These are phyloP conservation scores for Druceiella hillmani DNA, from an alignment of 2,888 invertebrate species.

Conservation along the genomic window DNA sequence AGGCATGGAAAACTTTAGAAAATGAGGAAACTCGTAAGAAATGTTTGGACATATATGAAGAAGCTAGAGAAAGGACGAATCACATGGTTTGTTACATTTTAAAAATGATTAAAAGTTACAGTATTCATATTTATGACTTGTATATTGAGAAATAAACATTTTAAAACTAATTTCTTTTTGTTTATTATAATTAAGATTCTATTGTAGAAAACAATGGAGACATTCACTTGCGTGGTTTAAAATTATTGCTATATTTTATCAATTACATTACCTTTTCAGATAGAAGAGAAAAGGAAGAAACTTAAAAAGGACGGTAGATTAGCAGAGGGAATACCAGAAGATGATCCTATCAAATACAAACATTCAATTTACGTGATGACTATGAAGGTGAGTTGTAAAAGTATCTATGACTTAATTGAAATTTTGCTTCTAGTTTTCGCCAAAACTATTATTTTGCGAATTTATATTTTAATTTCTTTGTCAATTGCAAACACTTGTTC, in stretches of 20 bases:
- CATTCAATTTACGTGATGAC: slow-evolving; percentile 98
- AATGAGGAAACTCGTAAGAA: slow-evolving; percentile 89
- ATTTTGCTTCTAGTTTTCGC: not conserved
- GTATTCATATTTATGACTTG: not conserved
- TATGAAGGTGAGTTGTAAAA: slow-evolving; percentile 73
- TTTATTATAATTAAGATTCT: too few species aligned
- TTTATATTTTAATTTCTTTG: too few species aligned
- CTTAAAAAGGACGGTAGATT: slow-evolving; percentile 84
- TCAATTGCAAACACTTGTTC: too few species aligned
- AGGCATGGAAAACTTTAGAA: slow-evolving; percentile 93
- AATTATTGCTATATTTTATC: too few species aligned
- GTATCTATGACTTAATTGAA: slow-evolving; percentile 3
- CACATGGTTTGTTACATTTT: slow-evolving; percentile 64
- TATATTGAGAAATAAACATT: slow-evolving; percentile 4
- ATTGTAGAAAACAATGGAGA: too few species aligned
- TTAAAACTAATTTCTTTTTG: too few species aligned
- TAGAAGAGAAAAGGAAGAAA: slow-evolving; percentile 90
- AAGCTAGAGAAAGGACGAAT: slow-evolving; percentile 92
- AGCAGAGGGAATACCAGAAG: slow-evolving; percentile 74
- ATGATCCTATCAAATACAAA: slow-evolving; percentile 78
- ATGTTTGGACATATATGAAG: slow-evolving; percentile 94
- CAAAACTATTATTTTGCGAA: too few species aligned
- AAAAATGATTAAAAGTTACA: too few species aligned
- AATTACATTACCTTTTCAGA: slow-evolving; percentile 46
- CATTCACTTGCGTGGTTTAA: too few species aligned